Base-by-base conservation (phyloP, 2,888 invertebrate species). In the Conus canariensis region DNA sequence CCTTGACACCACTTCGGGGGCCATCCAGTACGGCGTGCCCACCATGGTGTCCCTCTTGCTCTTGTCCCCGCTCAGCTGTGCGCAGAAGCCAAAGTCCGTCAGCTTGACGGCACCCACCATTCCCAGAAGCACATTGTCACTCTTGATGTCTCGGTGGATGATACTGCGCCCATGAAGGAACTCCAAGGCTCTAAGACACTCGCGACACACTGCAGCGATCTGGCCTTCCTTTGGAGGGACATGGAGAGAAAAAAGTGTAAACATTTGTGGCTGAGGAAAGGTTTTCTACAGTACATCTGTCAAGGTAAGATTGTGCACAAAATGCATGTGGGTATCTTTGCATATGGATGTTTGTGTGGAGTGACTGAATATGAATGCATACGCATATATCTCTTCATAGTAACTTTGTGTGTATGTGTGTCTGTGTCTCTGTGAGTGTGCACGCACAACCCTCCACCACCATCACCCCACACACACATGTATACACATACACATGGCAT, bases 1-100 rank as follows among this genome's bases (percentile, higher is more conserved):
- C 96, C 96, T 96, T 82, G 96, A 95, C 45, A 97, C 96, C 70
- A 97, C 96, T 96, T 99, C 99, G 0, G 99, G 99, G 0, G 99
- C 99, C 99, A 99, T 99, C 99, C 99, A 99, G 95, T 99, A 99
- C 0, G 99, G 99, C 0, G 99, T 99, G 98, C 99, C 99, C 0
- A 99, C 99, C 98, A 99, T 98, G 0, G 99, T 99, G 95, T 98
- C 98, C 58, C 96, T 92, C 96, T 99, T 99, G 87, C 96, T n/a
- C 95, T 99, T 98, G 94, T 99, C 99, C 0, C 98, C 98, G 82
- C 98, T 97, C 90, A 99, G 98, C 96, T 99, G 99, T 6, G 99
- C 99, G 96, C 99, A 99, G 97, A 99, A 99, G 14, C 99, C 99
- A 96, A 99, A 99, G 96, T 99, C 99, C 14, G 97, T 97, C 91